Conservation (phyloP, 2,888 invertebrate genomes). For the Caenorhabditis auriculariae region DNA sequence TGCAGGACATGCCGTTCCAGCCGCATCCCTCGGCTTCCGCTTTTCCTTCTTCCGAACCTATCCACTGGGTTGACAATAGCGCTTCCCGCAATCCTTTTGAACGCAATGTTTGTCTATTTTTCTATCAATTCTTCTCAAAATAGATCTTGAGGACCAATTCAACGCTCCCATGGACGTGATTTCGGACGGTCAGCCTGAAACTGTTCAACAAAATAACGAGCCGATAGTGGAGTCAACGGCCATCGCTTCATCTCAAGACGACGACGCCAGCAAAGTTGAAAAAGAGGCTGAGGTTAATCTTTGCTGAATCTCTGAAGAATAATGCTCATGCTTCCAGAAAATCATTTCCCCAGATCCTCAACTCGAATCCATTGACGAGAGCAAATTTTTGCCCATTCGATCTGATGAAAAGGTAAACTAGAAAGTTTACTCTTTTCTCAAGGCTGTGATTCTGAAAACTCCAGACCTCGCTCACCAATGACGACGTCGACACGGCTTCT, state of each 20-base stretch:
- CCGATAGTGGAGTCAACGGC: not conserved
- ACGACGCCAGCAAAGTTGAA: conserved; percentile 4
- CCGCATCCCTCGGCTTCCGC: conserved; percentile 9
- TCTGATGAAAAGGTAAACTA: conserved; percentile 25
- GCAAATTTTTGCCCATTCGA: conserved; percentile 35
- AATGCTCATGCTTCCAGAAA: conserved; percentile 5
- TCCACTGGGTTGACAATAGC: conserved; percentile 8
- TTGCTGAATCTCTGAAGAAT: no score
- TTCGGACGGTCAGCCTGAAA: conserved; percentile 8
- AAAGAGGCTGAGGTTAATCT: not conserved
- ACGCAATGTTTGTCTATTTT: conserved; percentile 4
- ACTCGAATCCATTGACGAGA: conserved; percentile 20
- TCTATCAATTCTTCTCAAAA: not conserved
- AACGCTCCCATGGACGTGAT: conserved; percentile 14
- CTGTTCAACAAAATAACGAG: not conserved
- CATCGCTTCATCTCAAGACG: conserved; percentile 10
- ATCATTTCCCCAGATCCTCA: conserved; percentile 18
- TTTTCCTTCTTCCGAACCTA: not conserved
- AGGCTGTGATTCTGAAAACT: no score
- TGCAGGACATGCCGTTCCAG: conserved; percentile 10
- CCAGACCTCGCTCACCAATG: no score
- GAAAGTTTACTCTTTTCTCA: no score
- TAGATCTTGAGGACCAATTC: conserved; percentile 9
- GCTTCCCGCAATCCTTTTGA: conserved; percentile 11
- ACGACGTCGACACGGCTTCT: no score